phyloP scores from a whole-genome alignment of 2,888 invertebrate species.

The Macropis europaea region DNA sequence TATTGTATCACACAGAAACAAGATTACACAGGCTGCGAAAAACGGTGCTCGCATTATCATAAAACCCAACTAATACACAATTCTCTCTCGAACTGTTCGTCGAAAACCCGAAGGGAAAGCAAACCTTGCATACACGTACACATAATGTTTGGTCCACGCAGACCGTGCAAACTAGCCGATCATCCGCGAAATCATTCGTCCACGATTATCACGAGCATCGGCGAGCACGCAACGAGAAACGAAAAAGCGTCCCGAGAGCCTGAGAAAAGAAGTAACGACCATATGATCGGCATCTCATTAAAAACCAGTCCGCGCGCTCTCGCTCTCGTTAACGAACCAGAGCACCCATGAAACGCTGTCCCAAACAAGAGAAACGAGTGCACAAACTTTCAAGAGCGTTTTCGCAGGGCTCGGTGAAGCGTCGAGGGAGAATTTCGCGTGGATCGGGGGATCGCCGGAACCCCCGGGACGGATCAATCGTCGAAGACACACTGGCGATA shows the following conservation, averaged over 20 bases:
- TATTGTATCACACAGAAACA: not conserved
- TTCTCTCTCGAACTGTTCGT: conserved; percentile 14
- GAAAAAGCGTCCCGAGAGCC: conserved; percentile 38
- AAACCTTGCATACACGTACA: conserved; percentile 44
- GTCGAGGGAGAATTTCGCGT: not conserved
- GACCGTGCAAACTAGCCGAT: conserved; percentile 35
- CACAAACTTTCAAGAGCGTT: conserved; percentile 2
- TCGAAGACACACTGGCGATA: conserved; percentile 39
- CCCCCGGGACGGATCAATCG: conserved; percentile 57
- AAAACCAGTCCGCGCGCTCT: conserved; percentile 63
- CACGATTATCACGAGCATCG: conserved; percentile 31
- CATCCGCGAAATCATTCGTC: conserved; percentile 40
- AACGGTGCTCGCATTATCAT: not conserved
- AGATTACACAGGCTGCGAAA: not conserved
- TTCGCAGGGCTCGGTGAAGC: not conserved
- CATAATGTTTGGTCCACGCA: conserved; percentile 43
- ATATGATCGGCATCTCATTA: conserved; percentile 72
- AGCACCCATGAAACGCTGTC: conserved; percentile 42
- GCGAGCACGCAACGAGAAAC: conserved; percentile 32
- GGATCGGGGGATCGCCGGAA: conserved; percentile 20
- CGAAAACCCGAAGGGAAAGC: conserved; percentile 18
- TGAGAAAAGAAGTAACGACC: conserved; percentile 63
- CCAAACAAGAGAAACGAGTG: conserved; percentile 30
- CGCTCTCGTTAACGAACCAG: conserved; percentile 45
- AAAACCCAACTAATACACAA: conserved; percentile 6